Evolutionary conservation across 2,113 vertebrate species (phyloP), one percentile per base, ranked within the genome.

Genomic region (Psephotus haematonotus): DNA sequence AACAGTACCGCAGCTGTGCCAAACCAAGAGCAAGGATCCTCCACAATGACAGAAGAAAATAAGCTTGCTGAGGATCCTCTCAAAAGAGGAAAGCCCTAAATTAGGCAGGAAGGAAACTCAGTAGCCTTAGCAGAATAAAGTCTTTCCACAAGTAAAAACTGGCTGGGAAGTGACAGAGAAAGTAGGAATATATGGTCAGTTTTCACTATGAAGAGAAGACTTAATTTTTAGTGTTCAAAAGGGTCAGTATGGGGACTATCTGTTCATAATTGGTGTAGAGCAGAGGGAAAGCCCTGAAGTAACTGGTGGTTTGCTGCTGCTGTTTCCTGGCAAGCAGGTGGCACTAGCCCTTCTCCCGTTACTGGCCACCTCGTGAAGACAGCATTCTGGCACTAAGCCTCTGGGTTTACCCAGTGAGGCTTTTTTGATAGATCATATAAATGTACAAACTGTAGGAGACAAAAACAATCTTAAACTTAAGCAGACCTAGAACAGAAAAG

Each of bases 1-100:
- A 95, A 80, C 27, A 72, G 53, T 69, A 77, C 35, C 7, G 53
- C 67, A 93, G 75, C 88, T 96, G 88, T 92, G 85, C 82, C 93
- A 94, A 95, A 93, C 44, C 70, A 57, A 82, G 63, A 50, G 78
- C 7, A 10, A 93, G 79, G 78, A 80, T 80, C 25, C 10, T 44
- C 71, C 31, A 57, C 49, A 57, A 25, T 63, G 67, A 76, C 75
- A 88, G 91, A 85, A 82, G 11, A 62, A 88, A 64, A 69, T 19
- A 55, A 69, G n/a, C 49, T 92, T 88, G 4, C 39, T 91, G 53
- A 92, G 44, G 57, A 62, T 79, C 70, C n/a, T 75, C 29, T 69
- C 8, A 79, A 43, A 87, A 31, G 6, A 87, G 9, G 46, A 81
- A 91, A 91, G 52, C 23, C 17, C 43, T 78, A 31, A 62, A 81